A percentile compares a stretch with the other conserved stretches of the same genome.
phyloP scores from a whole-genome alignment of 53 echinoderm and acorn worm genomes.

The Echinarachnius parma region DNA sequence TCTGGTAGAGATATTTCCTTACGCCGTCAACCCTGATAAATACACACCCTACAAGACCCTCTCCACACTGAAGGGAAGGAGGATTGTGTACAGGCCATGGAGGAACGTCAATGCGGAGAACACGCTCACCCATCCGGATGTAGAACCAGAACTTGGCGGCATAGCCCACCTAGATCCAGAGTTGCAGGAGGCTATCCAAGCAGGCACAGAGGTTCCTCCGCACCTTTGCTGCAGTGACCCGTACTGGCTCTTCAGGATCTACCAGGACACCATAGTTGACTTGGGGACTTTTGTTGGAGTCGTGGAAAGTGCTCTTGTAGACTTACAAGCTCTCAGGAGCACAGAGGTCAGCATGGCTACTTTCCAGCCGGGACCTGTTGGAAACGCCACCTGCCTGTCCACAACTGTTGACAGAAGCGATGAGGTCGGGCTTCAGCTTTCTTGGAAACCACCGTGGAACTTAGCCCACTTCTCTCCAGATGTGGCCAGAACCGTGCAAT shows the following conservation, averaged over 20 bases:
- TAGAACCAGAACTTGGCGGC: conserved; percentile 65
- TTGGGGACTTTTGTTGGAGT: conserved; percentile 46
- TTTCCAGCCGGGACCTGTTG: background rate
- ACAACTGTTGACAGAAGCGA: background rate
- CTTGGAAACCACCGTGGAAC: conserved; percentile 88
- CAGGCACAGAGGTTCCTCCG: conserved; percentile 68
- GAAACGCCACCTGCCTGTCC: background rate
- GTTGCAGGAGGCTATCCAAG: conserved; percentile 55
- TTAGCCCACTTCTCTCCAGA: conserved; percentile 19
- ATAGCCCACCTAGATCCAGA: conserved; percentile 61
- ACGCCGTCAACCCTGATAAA: conserved; percentile 83
- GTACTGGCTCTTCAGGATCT: conserved; percentile 86
- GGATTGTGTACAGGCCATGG: conserved; percentile 69
- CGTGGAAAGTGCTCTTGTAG: conserved; percentile 43
- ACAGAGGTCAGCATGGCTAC: background rate
- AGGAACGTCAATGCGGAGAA: conserved; percentile 59
- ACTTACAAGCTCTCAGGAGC: conserved; percentile 9
- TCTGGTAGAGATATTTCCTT: conserved; percentile 82
- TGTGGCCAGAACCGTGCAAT: conserved; percentile 27
- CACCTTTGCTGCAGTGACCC: conserved; percentile 93
- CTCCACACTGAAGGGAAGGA: conserved; percentile 60
- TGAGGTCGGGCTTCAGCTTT: conserved; percentile 38
- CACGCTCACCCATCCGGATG: conserved; percentile 71
- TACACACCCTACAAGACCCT: conserved; percentile 96
- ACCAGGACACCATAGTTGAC: conserved; percentile 87